phyloP scores from a whole-genome alignment of 2,888 invertebrate species.

The Synergus japonicus region DNA sequence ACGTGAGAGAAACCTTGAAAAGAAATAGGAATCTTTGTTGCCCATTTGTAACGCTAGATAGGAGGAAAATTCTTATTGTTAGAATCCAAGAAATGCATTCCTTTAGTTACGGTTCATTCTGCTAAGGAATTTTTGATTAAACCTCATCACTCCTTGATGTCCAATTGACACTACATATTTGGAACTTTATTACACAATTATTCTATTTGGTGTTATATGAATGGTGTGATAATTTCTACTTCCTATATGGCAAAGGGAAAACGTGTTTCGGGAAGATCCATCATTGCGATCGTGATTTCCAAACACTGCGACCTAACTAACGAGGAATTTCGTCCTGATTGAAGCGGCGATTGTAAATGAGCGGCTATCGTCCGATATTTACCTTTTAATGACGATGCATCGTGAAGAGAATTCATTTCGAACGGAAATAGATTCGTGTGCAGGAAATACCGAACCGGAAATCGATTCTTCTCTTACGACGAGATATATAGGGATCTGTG shows the following conservation, averaged over 20 bases:
- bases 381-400: slow-evolving; percentile 63
- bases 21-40: no score
- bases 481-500: slow-evolving; percentile 20
- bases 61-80: no score
- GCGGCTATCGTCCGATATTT: slow-evolving; percentile 59
- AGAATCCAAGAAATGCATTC: no score
- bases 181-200: no score
- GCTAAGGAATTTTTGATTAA: no score
- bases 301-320: slow-evolving; percentile 4
- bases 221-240: no score
- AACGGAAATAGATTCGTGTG: slow-evolving; percentile 53
- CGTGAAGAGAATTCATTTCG: slow-evolving; percentile 62
- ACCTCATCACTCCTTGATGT: no score
- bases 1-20: not conserved
- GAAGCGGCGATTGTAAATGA: slow-evolving; percentile 58
- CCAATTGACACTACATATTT: no score
- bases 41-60: no score
- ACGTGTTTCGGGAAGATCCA: slow-evolving; percentile 20
- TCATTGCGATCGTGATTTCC: slow-evolving; percentile 14
- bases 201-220: no score
- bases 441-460: slow-evolving; percentile 57
- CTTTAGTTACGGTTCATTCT: no score
- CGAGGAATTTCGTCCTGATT: slow-evolving; percentile 51
- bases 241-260: no score
- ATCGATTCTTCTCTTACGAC: slow-evolving; percentile 53